Evolutionary conservation across 2,888 invertebrate genomes (phyloP).

Genomic region (Acrobasis repandana): DNA sequence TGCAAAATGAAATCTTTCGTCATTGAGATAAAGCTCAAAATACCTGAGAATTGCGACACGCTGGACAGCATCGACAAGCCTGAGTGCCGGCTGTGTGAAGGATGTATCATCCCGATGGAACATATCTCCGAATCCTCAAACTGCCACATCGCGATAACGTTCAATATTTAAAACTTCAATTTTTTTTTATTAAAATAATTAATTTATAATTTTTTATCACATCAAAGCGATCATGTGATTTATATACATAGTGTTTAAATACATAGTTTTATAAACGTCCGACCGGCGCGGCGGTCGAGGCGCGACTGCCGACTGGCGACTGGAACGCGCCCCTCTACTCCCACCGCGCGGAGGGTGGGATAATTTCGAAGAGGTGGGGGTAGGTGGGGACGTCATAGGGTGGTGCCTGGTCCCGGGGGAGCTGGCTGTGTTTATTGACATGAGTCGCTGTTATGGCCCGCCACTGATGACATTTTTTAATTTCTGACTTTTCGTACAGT

Average conservation of each 20-base stretch:
- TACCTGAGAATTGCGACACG: conserved; percentile 76
- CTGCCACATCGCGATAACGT: conserved; percentile 82
- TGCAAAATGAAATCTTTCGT: no score
- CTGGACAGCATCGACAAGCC: conserved; percentile 83
- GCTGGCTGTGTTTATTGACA: conserved; percentile 44
- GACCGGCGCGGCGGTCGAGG: conserved; percentile 42
- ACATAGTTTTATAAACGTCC: conserved; percentile 55
- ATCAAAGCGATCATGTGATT: conserved; percentile 58
- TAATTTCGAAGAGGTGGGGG: conserved; percentile 34
- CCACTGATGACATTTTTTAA: conserved; percentile 22
- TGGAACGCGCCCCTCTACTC: conserved; percentile 30
- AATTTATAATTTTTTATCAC: conserved; percentile 43
- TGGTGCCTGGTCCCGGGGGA: conserved; percentile 44
- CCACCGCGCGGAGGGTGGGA: conserved; percentile 30
- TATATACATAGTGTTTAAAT: conserved; percentile 48
- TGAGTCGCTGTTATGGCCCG: conserved; percentile 28
- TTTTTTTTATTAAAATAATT: background rate
- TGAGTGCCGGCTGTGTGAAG: conserved; percentile 87
- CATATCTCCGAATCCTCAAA: conserved; percentile 89
- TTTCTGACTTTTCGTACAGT: conserved; percentile 7
- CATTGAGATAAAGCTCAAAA: conserved; percentile 20
- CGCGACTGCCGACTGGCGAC: no score
- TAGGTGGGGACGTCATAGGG: conserved; percentile 36
- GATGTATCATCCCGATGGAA: conserved; percentile 92
- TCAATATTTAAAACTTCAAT: background rate